Evolutionary conservation across 1,140 invertebrate species (phyloP).

Genomic region (Zaprionus gabonicus): DNA sequence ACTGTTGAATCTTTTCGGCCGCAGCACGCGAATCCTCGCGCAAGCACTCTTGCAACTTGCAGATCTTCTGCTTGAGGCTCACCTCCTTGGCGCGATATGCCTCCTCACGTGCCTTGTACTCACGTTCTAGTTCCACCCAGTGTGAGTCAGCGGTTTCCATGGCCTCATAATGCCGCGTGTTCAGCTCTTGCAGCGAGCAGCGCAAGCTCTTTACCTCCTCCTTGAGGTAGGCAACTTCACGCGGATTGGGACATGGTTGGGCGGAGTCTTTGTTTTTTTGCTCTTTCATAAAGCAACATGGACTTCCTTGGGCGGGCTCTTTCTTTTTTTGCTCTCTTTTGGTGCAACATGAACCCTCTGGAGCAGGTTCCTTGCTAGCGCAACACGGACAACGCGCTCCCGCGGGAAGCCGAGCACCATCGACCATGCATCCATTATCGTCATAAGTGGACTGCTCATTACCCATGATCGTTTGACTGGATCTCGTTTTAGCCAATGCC

Average conservation of each 20-base stretch:
- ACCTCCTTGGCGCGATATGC: constrained; percentile 83
- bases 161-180: constrained; percentile 89
- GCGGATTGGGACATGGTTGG: constrained; percentile 52
- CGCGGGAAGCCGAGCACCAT: neutral
- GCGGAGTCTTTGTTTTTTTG: too few species aligned
- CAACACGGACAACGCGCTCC: neutral
- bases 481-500: constrained; percentile 32
- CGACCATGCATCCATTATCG: neutral
- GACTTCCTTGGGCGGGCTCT: constrained; percentile 66
- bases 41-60: constrained; percentile 75
- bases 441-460: constrained; percentile 48
- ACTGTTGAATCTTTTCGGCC: constrained; percentile 83
- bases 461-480: constrained; percentile 49
- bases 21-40: constrained; percentile 76
- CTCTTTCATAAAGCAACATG: too few species aligned
- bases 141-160: constrained; percentile 90
- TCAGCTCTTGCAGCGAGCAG: constrained; percentile 86
- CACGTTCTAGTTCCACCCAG: constrained; percentile 89
- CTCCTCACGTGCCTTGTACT: constrained; percentile 87
- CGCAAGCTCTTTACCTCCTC: constrained; percentile 84
- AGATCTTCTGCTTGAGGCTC: constrained; percentile 76
- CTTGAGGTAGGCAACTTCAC: constrained; percentile 66
- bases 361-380: constrained; percentile 26
- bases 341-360: neutral
- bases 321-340: too few species aligned